phyloP scores from a whole-genome alignment of 2,888 invertebrate genomes.

The Boloria selene region DNA sequence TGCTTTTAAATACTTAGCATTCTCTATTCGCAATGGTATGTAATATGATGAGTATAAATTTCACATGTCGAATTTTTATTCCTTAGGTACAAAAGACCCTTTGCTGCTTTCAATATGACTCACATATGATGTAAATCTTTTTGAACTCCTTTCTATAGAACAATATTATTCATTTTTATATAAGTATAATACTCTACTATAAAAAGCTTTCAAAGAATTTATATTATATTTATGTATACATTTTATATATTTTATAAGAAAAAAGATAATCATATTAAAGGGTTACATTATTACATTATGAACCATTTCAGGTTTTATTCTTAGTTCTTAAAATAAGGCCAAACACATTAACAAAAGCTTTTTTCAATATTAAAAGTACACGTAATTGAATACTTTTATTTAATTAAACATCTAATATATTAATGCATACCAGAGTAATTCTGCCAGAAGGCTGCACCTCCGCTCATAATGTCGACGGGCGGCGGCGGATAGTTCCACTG shows the following conservation, averaged over 20 bases:
- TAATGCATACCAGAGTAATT: slow-evolving; percentile 91
- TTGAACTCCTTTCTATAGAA: background rate
- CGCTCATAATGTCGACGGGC: slow-evolving; percentile 89
- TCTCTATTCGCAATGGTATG: slow-evolving; percentile 63
- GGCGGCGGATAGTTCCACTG: slow-evolving; percentile 82
- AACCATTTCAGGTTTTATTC: no score
- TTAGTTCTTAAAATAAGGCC: no score
- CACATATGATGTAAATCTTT: slow-evolving; percentile 13
- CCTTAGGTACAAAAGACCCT: slow-evolving; percentile 52
- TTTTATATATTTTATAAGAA: no score
- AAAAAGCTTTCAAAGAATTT: no score
- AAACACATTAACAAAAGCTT: no score
- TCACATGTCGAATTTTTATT: slow-evolving; percentile 60
- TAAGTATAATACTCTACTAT: no score
- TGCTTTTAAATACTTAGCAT: slow-evolving; percentile 70
- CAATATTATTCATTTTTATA: background rate
- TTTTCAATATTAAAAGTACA: no score
- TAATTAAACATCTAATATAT: no score
- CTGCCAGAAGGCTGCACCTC: slow-evolving; percentile 94
- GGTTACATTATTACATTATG: no score
- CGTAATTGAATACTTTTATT: no score
- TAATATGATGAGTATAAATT: slow-evolving; percentile 72
- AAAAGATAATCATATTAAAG: no score
- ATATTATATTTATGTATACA: no score
- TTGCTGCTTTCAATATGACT: slow-evolving; percentile 42